Conservation (phyloP, 2,797 vertebrate species). For the Echeneis naucrates region DNA sequence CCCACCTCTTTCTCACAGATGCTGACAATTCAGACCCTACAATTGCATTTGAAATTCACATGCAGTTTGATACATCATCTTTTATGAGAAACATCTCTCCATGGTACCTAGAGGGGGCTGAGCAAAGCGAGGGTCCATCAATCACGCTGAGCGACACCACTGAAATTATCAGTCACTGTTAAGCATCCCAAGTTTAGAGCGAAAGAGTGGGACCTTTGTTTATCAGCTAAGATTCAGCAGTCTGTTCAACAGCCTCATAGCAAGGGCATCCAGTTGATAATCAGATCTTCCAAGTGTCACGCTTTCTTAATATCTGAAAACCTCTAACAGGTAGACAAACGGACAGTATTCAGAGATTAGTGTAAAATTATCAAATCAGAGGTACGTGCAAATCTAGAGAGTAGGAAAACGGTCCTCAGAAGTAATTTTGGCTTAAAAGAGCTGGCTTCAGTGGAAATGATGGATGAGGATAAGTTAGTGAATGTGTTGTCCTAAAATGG, state of each 20-base stretch:
- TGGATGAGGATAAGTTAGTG: constrained; percentile 68
- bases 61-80: constrained; percentile 72
- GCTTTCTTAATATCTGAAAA: constrained; percentile 32
- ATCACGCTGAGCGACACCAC: constrained; percentile 76
- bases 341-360: constrained; percentile 6
- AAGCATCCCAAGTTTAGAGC: constrained; percentile 64
- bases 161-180: constrained; percentile 75
- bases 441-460: constrained; percentile 70
- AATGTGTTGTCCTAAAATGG: constrained; percentile 73
- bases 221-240: constrained; percentile 72
- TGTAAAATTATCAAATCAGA: constrained; percentile 14
- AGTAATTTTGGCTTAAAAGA: too few relatives aligned
- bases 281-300: constrained; percentile 57
- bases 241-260: constrained; percentile 53
- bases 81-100: constrained; percentile 75
- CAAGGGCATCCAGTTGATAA: constrained; percentile 62
- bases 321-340: constrained; percentile 51
- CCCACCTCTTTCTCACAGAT: constrained; percentile 57
- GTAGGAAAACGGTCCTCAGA: too few relatives aligned
- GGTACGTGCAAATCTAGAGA: constrained; percentile 6
- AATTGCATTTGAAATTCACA: constrained; percentile 77
- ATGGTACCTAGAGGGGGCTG: constrained; percentile 58
- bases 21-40: constrained; percentile 69
- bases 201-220: constrained; percentile 67
- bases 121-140: constrained; percentile 67